Evolutionary conservation across 2,113 vertebrate species (phyloP).

Genomic region (Anguilla rostrata): DNA sequence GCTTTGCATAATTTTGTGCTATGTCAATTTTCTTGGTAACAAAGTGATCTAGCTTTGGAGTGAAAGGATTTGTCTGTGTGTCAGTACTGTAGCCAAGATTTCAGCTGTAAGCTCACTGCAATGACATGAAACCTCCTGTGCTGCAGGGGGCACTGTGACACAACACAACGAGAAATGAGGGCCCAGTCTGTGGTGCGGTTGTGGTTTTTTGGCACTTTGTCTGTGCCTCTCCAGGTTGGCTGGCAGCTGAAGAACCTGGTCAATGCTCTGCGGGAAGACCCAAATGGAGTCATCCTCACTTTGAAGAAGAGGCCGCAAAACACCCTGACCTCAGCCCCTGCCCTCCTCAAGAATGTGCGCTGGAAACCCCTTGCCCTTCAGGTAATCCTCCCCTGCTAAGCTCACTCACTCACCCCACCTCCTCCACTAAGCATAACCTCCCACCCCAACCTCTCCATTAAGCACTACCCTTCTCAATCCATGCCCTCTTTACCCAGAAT

Average conservation of each 20-base stretch:
- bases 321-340: slow-evolving; percentile 66
- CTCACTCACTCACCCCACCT: slow-evolving; percentile 46
- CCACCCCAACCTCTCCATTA: neutral
- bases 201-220: slow-evolving; percentile 23
- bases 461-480: neutral
- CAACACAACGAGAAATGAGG: neutral
- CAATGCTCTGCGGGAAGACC: slow-evolving; percentile 70
- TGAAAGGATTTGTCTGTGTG: neutral
- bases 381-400: slow-evolving; percentile 47
- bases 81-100: neutral
- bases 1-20: neutral
- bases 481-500: neutral
- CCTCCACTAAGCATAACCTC: no score
- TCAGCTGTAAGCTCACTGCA: neutral
- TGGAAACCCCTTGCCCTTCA: slow-evolving; percentile 72
- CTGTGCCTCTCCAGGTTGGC: slow-evolving; percentile 60
- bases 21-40: neutral
- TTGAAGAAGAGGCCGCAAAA: slow-evolving; percentile 73
- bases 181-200: slow-evolving; percentile 1
- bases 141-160: neutral
- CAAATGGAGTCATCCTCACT: slow-evolving; percentile 68
- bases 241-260: slow-evolving; percentile 75
- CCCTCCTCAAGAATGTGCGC: slow-evolving; percentile 70
- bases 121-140: neutral
- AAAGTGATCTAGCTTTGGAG: neutral